Percentiles rank a stretch among this genome's conserved stretches.
Evolutionary conservation across 2,888 invertebrate species (phyloP).

Genomic region (Brassicogethes aeneus): DNA sequence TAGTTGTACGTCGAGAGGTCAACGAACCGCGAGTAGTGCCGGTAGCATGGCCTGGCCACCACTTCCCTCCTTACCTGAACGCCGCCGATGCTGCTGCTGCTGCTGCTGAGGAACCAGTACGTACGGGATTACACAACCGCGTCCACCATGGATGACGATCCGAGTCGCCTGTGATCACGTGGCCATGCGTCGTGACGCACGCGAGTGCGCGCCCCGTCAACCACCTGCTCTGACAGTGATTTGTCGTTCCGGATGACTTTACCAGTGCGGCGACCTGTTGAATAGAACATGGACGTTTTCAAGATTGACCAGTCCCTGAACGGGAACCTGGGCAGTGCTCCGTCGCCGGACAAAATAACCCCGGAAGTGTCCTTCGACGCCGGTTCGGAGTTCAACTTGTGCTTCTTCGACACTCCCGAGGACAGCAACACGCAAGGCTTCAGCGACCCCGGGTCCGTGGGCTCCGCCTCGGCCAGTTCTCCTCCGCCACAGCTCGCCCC

Average conservation of each 20-base stretch:
- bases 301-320: constrained; percentile 54
- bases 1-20: constrained; percentile 37
- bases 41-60: constrained; percentile 38
- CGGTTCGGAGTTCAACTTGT: constrained; percentile 68
- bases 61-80: constrained; percentile 33
- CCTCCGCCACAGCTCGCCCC: constrained; percentile 37
- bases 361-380: constrained; percentile 64
- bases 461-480: constrained; percentile 44
- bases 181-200: constrained; percentile 31
- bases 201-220: constrained; percentile 24
- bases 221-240: constrained; percentile 22
- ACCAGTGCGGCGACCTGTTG: constrained; percentile 9
- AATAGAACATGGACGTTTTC: constrained; percentile 59
- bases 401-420: constrained; percentile 67
- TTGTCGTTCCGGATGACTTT: constrained; percentile 11
- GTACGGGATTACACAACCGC: constrained; percentile 36
- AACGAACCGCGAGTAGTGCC: constrained; percentile 37
- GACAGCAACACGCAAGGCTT: constrained; percentile 59
- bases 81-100: constrained; percentile 37
- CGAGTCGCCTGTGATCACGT: constrained; percentile 26
- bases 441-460: constrained; percentile 58
- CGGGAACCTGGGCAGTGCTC: constrained; percentile 53
- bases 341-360: constrained; percentile 51
- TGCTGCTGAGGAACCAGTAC: constrained; percentile 34
- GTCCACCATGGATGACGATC: constrained; percentile 27